These are phyloP conservation scores for Crypturellus tataupa DNA, from an alignment of 2,797 vertebrate species.

Conservation along the genomic window DNA sequence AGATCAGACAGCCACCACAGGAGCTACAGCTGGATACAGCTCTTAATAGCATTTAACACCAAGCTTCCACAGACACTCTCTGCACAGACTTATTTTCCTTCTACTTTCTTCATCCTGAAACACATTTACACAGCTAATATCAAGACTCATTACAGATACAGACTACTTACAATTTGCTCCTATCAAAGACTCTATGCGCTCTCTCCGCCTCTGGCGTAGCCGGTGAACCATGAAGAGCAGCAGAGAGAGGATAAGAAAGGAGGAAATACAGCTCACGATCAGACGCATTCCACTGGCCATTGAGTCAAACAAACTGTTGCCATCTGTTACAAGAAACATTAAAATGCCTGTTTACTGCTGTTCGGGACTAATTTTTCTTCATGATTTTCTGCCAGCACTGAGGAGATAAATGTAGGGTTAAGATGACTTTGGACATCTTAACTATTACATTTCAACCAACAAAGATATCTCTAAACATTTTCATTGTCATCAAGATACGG, in stretches of 20 bases:
- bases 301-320: conserved; percentile 95
- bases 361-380: neutral
- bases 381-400: neutral
- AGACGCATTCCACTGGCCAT: conserved; percentile 98
- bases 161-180: conserved; percentile 92
- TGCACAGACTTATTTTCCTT: neutral
- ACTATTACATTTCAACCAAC: neutral
- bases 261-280: conserved; percentile 98
- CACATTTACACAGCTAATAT: neutral
- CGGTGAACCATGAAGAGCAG: conserved; percentile 99
- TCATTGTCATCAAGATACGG: neutral
- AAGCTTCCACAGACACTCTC: neutral
- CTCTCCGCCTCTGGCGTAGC: conserved; percentile 92
- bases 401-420: neutral
- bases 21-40: neutral
- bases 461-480: neutral
- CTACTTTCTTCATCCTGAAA: neutral
- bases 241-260: conserved; percentile 98
- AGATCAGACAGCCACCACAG: neutral
- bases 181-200: conserved; percentile 96
- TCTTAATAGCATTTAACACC: neutral
- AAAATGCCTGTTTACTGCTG: neutral
- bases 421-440: neutral
- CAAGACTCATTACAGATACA: neutral
- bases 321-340: conserved; percentile 81